Percentiles rank a stretch among this genome's conserved stretches.
phyloP scores from a whole-genome alignment of 2,888 invertebrate species.

The Cerastis rubricosa region DNA sequence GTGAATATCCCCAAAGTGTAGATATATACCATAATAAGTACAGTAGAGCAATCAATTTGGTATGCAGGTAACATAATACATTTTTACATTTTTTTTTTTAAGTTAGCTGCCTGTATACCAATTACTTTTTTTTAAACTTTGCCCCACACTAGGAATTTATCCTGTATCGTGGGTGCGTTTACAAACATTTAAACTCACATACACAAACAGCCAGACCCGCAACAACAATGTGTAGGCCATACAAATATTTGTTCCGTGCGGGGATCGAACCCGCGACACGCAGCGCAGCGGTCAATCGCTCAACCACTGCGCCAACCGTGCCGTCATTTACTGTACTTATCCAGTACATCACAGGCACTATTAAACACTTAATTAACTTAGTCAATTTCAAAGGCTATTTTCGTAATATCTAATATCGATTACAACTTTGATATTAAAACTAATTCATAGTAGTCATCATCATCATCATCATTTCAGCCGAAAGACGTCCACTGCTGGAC shows the following conservation, averaged over 20 bases:
- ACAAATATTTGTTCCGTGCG: too few relatives aligned
- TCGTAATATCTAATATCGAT: background rate
- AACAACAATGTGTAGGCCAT: too few relatives aligned
- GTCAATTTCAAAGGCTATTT: background rate
- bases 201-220: too few relatives aligned
- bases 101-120: background rate
- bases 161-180: too few relatives aligned
- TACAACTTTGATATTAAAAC: background rate
- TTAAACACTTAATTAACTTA: background rate
- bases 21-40: background rate
- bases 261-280: too few relatives aligned
- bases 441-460: background rate
- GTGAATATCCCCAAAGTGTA: background rate
- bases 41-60: background rate
- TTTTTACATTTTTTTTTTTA: background rate
- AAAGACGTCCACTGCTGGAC: too few relatives aligned
- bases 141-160: too few relatives aligned
- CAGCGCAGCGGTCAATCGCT: too few relatives aligned
- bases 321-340: background rate
- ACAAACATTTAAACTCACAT: too few relatives aligned
- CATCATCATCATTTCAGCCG: too few relatives aligned
- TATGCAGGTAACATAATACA: background rate
- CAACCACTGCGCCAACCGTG: too few relatives aligned
- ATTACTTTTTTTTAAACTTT: too few relatives aligned
- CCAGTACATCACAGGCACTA: background rate